Conservation (phyloP, 2,888 invertebrate genomes). For the Nomada fabriciana region DNA sequence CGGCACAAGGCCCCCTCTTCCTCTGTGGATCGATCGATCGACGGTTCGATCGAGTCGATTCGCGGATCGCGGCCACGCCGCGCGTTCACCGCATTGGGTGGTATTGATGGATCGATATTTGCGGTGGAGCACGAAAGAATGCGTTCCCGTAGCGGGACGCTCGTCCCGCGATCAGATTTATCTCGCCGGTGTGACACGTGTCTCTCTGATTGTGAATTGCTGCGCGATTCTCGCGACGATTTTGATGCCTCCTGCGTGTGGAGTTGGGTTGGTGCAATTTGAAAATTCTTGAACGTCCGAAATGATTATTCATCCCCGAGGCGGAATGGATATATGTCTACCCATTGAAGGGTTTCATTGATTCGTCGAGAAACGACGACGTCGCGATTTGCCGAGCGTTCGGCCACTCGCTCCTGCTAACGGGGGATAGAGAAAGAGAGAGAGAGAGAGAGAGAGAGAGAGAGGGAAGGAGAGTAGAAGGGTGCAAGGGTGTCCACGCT, state of each 20-base stretch:
- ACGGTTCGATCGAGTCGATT: conserved; percentile 35
- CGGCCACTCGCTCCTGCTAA: conserved; percentile 31
- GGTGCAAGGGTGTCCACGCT: conserved; percentile 39
- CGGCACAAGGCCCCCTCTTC: not conserved
- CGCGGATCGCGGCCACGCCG: conserved; percentile 37
- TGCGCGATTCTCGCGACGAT: too few relatives aligned
- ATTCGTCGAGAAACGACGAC: conserved; percentile 9
- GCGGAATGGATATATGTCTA: too few relatives aligned
- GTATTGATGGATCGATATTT: conserved; percentile 62
- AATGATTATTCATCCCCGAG: too few relatives aligned
- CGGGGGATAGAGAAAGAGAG: not conserved
- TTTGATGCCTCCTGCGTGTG: too few relatives aligned
- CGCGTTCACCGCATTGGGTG: conserved; percentile 47
- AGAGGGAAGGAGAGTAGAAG: not conserved
- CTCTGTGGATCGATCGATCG: conserved; percentile 32
- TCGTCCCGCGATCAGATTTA: conserved; percentile 42
- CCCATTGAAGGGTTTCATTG: too few relatives aligned
- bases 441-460: conserved; percentile 1
- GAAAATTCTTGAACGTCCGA: too few relatives aligned
- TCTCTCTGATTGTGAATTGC: not conserved
- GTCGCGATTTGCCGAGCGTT: conserved; percentile 69
- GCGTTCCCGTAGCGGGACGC: conserved; percentile 37
- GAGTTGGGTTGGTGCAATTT: conserved; percentile 2
- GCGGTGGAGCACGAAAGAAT: conserved; percentile 39
- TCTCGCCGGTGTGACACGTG: conserved; percentile 20